Base-by-base conservation (phyloP, 2,113 vertebrate genomes). In the Tyto alba region DNA sequence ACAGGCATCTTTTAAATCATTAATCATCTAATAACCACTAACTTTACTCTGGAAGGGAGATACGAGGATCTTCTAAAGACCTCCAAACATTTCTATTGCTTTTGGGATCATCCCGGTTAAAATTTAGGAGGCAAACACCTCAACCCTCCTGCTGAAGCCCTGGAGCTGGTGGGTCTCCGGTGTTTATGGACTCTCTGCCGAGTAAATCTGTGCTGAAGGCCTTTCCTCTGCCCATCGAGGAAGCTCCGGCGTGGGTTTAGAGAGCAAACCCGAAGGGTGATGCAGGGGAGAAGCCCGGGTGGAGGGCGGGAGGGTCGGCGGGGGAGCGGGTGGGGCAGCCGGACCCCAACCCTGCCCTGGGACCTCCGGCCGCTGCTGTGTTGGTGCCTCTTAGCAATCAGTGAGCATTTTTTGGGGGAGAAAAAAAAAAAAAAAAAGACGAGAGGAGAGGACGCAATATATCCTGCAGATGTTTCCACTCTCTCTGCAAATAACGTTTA, bases 1-100 rank as follows among this genome's bases (percentile, higher is more conserved):
- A 96, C 88, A 92, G 85, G 63, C 91, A 22, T 93, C 94, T 93
- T 93, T 96, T 90, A 94, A 96, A 75, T 86, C 89, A 83, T 93
- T 96, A 79, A 87, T 94, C 89, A 64, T 92, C 87, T 93, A 93
- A 95, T 96, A 85, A 88, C 85, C 60, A 73, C 86, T 92, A 95
- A 79, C 86, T 89, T 89, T 23, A 34, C 83, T 78, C 73, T 21
- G 38, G 43, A 81, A 64, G n/a, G 68, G 55, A 73, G 41, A 55
- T 38, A 15, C 0, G 1, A 7, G 27, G 16, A 22, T 63, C 60
- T 93, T 89, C 88, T 73, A 47, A 86, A 92, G 90, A 36, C 9
- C 40, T 72, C 88, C 53, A 64, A 67, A 78, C 25, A 45, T 82
- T 78, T 74, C 64, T 32, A 7, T n/a, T 22, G 76, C 66, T 30